These are phyloP conservation scores for Ochropleura plecta DNA, from an alignment of 2,888 invertebrate genomes.

Conservation along the genomic window DNA sequence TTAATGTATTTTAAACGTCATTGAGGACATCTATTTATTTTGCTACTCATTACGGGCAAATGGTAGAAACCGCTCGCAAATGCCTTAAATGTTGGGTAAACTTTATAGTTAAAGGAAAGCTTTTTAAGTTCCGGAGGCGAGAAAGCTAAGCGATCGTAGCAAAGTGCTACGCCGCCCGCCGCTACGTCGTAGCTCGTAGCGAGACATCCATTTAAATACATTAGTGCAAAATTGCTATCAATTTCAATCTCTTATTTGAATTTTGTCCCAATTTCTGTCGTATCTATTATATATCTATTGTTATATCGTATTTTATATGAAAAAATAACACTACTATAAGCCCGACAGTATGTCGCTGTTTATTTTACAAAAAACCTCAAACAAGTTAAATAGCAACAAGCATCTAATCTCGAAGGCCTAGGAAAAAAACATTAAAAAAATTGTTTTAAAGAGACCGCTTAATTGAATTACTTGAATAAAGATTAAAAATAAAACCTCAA, in stretches of 20 bases:
- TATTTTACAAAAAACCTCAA: no score
- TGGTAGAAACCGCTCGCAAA: not conserved
- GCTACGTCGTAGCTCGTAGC: conserved; percentile 53
- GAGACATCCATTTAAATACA: conserved; percentile 4
- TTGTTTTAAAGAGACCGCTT: not conserved
- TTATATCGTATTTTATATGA: no score
- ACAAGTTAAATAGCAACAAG: no score
- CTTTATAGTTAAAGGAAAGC: conserved; percentile 20
- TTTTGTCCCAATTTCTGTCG: not conserved
- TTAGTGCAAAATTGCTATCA: not conserved
- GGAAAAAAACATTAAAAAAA: not conserved
- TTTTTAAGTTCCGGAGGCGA: not conserved
- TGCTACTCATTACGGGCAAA: not conserved
- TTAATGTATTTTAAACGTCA: no score
- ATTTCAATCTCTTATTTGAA: not conserved
- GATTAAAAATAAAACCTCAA: not conserved
- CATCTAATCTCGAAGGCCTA: no score
- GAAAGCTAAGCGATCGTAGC: conserved; percentile 39
- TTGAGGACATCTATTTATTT: not conserved
- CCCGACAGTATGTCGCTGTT: no score
- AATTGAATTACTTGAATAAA: not conserved
- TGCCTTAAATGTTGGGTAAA: not conserved
- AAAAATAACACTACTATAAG: no score
- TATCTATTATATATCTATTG: no score
- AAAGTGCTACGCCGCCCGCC: conserved; percentile 30